These are phyloP conservation scores for Dasyornis broadbenti DNA, from an alignment of 2,113 vertebrate genomes.

Conservation along the genomic window DNA sequence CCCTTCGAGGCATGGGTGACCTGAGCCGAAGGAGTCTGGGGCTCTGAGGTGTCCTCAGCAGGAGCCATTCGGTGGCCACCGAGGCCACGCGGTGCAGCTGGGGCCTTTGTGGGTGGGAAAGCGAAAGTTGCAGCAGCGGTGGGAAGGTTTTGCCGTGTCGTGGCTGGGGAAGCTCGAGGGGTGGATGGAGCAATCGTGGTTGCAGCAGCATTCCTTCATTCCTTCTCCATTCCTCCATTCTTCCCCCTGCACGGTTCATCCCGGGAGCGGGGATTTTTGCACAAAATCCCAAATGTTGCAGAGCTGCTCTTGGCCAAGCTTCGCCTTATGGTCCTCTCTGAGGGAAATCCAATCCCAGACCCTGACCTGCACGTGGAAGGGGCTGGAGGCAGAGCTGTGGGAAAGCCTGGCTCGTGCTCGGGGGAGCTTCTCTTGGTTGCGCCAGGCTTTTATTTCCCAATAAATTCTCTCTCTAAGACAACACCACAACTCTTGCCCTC, in stretches of 20 bases:
- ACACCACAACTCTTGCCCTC: background rate
- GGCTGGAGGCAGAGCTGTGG: background rate
- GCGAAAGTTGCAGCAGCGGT: background rate
- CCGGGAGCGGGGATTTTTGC: background rate
- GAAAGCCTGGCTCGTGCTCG: background rate
- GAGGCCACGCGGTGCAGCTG: rapidly evolving
- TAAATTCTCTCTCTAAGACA: background rate
- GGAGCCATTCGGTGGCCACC: rapidly evolving
- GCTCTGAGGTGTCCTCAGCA: background rate
- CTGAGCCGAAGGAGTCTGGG: background rate
- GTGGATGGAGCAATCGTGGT: background rate
- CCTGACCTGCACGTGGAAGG: background rate
- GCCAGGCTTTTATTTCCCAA: background rate
- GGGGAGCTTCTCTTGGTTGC: background rate
- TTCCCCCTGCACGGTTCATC: background rate
- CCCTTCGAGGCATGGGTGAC: background rate
- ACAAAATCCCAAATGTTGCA: background rate
- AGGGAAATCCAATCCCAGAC: background rate
- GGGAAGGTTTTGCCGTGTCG: background rate
- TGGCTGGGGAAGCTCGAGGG: background rate
- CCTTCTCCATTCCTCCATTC: background rate
- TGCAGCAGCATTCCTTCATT: background rate
- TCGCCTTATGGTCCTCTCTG: background rate
- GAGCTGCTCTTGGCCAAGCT: background rate
- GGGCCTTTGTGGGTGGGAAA: background rate